Conservation (phyloP, 2,113 vertebrate species). For the Bagarius yarrelli region DNA sequence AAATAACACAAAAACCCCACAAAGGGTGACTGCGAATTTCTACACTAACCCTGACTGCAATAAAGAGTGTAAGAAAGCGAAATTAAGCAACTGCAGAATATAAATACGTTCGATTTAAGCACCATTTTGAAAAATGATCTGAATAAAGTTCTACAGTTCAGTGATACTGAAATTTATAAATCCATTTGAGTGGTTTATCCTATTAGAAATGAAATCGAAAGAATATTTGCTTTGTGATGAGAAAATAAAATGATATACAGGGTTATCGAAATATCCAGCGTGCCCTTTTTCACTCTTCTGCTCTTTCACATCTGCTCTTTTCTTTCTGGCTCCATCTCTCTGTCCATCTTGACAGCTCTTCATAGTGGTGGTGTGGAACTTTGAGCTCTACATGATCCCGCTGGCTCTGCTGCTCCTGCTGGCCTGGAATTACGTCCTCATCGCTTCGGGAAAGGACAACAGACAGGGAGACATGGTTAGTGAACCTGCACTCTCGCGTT, state of each 20-base stretch:
- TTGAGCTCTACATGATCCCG: constrained; percentile 97
- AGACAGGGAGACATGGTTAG: constrained; percentile 89
- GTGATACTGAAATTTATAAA: not conserved
- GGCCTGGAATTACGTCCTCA: constrained; percentile 94
- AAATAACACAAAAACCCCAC: not conserved
- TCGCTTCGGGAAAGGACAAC: constrained; percentile 89
- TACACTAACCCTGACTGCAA: not conserved
- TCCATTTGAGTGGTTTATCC: not conserved
- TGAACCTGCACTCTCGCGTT: constrained; percentile 61
- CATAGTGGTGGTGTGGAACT: constrained; percentile 95
- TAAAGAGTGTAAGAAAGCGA: too few relatives aligned
- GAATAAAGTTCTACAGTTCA: not conserved
- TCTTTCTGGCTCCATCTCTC: constrained; percentile 31
- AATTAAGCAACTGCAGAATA: too few relatives aligned
- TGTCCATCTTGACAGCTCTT: constrained; percentile 77
- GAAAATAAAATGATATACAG: not conserved
- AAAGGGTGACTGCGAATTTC: not conserved
- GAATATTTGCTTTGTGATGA: not conserved
- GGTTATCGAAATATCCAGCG: not conserved
- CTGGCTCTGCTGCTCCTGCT: constrained; percentile 84
- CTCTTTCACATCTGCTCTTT: not conserved
- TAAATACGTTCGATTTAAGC: too few relatives aligned
- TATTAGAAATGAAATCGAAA: too few relatives aligned
- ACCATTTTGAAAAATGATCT: not conserved
- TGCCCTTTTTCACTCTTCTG: not conserved